phyloP scores from a whole-genome alignment of 2,797 vertebrate species.

The Steatocranus sp. region DNA sequence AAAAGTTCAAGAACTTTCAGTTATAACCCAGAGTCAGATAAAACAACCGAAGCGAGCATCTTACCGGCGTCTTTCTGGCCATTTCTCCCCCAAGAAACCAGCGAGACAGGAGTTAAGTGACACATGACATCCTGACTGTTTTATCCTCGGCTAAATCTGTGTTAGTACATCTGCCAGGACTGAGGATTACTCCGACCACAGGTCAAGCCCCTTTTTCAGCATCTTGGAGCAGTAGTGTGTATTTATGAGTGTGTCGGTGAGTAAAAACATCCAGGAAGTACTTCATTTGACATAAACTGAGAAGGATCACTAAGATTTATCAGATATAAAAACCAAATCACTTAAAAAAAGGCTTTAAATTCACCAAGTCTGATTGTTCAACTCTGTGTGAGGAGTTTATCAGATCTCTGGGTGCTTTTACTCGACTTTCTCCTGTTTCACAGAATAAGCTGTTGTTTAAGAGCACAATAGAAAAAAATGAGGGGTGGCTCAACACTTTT shows the following conservation, averaged over 20 bases:
- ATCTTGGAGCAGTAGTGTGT: not conserved
- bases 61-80: constrained; percentile 81
- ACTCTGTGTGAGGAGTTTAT: not conserved
- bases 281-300: not conserved
- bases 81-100: constrained; percentile 58
- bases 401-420: not conserved
- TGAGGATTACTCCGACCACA: constrained; percentile 63
- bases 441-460: not conserved
- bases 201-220: constrained; percentile 15
- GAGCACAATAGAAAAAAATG: not conserved
- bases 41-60: constrained; percentile 8
- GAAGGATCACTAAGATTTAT: not conserved
- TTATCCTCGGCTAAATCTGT: constrained; percentile 71
- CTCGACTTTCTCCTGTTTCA: not conserved
- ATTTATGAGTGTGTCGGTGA: not conserved
- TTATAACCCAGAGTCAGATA: not conserved
- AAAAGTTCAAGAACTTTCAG: not conserved
- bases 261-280: not conserved
- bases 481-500: not conserved
- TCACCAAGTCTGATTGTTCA: not conserved
- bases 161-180: constrained; percentile 38
- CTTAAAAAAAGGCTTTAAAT: not conserved
- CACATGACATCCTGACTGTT: constrained; percentile 22
- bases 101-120: not conserved
- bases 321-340: not conserved